These are phyloP conservation scores for Boloria selene DNA, from an alignment of 2,888 invertebrate species.

Conservation along the genomic window DNA sequence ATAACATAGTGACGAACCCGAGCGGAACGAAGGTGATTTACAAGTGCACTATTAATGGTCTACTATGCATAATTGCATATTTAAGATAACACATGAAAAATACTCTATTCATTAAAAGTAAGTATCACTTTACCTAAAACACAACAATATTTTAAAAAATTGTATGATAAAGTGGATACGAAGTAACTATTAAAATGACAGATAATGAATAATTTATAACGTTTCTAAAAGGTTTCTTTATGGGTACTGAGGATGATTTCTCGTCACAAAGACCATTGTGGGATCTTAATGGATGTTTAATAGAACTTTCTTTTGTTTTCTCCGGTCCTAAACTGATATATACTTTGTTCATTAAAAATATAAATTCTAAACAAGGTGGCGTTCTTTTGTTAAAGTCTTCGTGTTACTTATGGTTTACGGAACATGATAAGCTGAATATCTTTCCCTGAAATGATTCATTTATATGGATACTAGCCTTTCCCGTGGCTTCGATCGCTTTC, in stretches of 20 bases:
- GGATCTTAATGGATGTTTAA: constrained; percentile 30
- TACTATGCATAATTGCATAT: no score
- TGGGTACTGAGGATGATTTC: constrained; percentile 35
- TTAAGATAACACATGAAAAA: not conserved
- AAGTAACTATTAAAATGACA: constrained; percentile 35
- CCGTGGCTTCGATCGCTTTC: no score
- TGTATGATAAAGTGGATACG: constrained; percentile 6
- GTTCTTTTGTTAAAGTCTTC: no score
- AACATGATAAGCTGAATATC: no score
- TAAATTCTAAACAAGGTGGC: no score
- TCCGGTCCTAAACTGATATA: not conserved
- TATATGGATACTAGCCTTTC: no score
- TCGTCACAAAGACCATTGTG: constrained; percentile 28
- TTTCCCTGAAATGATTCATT: no score
- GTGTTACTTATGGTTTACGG: no score
- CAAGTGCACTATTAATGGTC: no score
- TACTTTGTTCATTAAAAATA: not conserved
- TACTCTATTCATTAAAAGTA: not conserved
- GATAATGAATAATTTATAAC: constrained; percentile 40
- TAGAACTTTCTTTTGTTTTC: constrained; percentile 27
- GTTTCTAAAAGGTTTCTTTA: constrained; percentile 39
- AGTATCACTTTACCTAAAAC: not conserved
- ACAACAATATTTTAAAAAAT: constrained; percentile 17
- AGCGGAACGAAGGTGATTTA: no score
- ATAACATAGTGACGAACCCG: no score